Evolutionary conservation across 2,888 invertebrate species (phyloP).

Genomic region (Cryptus armator): DNA sequence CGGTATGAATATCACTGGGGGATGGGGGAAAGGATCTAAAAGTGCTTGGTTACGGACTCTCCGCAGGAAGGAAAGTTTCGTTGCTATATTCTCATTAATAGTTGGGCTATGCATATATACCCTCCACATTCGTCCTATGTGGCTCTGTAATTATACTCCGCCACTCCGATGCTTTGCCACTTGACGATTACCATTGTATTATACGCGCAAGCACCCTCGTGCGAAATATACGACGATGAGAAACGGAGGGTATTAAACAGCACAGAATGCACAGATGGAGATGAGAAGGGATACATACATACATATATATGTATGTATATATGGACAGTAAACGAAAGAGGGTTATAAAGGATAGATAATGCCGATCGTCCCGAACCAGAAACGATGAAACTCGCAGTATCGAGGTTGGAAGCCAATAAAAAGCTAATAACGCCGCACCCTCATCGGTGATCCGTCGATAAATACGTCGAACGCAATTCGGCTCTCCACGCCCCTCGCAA

Average conservation of each 20-base stretch:
- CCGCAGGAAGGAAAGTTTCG: constrained; percentile 28
- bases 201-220: not conserved
- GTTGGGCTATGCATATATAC: not conserved
- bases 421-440: constrained; percentile 67
- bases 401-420: constrained; percentile 63
- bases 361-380: not conserved
- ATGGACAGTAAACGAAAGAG: constrained; percentile 36
- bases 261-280: not conserved
- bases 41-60: constrained; percentile 26
- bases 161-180: constrained; percentile 19
- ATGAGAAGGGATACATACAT: not conserved
- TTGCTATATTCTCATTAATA: constrained; percentile 45
- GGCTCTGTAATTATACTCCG: not conserved
- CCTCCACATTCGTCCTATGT: not conserved
- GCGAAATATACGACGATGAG: not conserved
- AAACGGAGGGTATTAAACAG: constrained; percentile 1
- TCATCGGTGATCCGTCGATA: constrained; percentile 61
- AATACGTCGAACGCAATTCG: constrained; percentile 48
- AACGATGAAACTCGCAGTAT: constrained; percentile 59
- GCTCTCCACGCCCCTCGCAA: not conserved
- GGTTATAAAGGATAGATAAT: not conserved
- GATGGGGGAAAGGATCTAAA: not conserved
- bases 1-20: not conserved
- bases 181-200: constrained; percentile 4
- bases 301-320: too few relatives aligned